Evolutionary conservation across 30 jellyfish, hydroid and myxozoan genomes (phyloP), one percentile per base, ranked within the genome.

Genomic region (Cassiopea xamachana): DNA sequence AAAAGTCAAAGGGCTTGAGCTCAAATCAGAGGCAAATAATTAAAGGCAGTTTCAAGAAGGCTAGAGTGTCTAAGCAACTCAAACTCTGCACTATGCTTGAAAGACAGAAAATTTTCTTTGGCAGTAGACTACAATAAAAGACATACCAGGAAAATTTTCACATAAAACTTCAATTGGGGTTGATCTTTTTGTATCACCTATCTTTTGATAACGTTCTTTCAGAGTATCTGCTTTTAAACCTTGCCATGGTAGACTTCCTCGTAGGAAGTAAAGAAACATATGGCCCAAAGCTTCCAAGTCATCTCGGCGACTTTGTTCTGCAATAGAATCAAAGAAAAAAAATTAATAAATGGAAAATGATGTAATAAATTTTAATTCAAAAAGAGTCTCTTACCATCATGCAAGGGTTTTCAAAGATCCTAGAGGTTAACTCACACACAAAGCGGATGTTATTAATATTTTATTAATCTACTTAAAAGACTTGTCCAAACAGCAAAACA

Each of bases 221-320:
- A 95, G 75, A 13, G 98, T 91, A 71, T 95, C 99, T 15, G 99
- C 99, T 68, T 95, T 95, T 46, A 95, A 82, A 9, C 99, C 99
- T 82, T 95, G 99, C 99, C 99, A 95, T 1, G 99, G 99, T 18
- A 95, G 80, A 75, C 98, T 92, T 1, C 99, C 99, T 14, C 99
- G 92, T 48, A 95, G 62, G 78, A 95, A 95, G 91, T 95, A 95
- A 69, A 95, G 62, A 89, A 95, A 95, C 99, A 95, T 95, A 84
- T 95, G 99, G 46, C 99, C 99, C 2, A 95, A 90, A 51, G 99
- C 98, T 89, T 95, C 99, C 75, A 95, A 83, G 73, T 95, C 99
- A 85, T 95, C 99, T 80, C 99, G 72, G n/a, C 99, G 95, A 91
- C 99, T 95, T 91, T 95, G 99, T 50, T 95, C 99, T 95, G 78